Evolutionary conservation across 2,113 vertebrate species (phyloP).

Genomic region (Alectura lathami): DNA sequence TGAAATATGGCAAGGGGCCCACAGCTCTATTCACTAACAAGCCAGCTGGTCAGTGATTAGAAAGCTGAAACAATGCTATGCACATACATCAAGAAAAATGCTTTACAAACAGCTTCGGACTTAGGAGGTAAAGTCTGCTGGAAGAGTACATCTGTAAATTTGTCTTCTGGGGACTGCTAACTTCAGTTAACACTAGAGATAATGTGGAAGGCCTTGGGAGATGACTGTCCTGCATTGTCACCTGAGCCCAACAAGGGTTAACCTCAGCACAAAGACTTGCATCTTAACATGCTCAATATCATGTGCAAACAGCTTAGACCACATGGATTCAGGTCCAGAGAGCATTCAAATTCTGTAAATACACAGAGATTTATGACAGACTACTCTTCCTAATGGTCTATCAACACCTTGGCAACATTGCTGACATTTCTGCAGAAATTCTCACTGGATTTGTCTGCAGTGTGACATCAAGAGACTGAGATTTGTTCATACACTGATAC

Average conservation of each 20-base stretch:
- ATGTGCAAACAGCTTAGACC: not conserved
- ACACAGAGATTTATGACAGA: not conserved
- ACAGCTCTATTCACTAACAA: constrained; percentile 87
- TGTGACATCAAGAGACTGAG: not conserved
- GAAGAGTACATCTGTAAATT: constrained; percentile 38
- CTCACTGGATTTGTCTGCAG: not conserved
- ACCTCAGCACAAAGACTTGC: constrained; percentile 26
- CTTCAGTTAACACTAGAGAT: not conserved
- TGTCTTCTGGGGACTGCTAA: constrained; percentile 37
- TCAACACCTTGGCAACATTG: constrained; percentile 10
- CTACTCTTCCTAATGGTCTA: not conserved
- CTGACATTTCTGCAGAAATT: constrained; percentile 20
- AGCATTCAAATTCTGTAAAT: constrained; percentile 45
- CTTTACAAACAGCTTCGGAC: constrained; percentile 68
- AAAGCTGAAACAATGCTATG: constrained; percentile 84
- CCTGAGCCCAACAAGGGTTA: not conserved
- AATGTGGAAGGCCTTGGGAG: not conserved
- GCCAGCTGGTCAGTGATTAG: constrained; percentile 99
- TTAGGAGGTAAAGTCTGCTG: constrained; percentile 58
- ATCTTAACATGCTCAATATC: not conserved
- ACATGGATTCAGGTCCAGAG: not conserved
- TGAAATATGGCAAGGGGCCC: constrained; percentile 94
- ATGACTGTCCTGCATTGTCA: not conserved
- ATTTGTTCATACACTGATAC: not conserved
- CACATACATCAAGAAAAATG: constrained; percentile 85